These are phyloP conservation scores for Sitta europaea DNA, from an alignment of 2,113 vertebrate genomes.

Conservation along the genomic window DNA sequence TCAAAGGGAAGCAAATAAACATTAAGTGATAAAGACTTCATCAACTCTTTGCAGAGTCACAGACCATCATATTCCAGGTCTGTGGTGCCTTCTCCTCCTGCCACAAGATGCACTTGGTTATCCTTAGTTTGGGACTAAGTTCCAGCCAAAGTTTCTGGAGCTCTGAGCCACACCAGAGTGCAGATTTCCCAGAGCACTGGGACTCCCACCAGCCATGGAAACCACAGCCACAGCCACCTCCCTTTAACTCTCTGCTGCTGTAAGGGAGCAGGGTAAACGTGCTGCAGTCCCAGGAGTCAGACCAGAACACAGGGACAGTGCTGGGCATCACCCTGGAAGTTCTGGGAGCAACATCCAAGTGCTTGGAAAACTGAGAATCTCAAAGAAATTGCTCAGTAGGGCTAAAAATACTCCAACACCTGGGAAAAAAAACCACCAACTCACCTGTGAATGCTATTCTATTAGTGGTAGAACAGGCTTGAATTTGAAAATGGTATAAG, in stretches of 20 bases:
- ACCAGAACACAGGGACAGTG: background rate
- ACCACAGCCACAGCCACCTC: slow-evolving; percentile 1
- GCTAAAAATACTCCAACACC: background rate
- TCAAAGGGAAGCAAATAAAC: background rate
- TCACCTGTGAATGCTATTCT: background rate
- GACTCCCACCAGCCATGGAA: slow-evolving; percentile 7
- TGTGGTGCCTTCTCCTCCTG: background rate
- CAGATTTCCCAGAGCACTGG: background rate
- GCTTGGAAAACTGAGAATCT: background rate
- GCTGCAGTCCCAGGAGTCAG: background rate
- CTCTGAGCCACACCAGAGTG: background rate
- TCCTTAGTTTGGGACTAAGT: too few relatives aligned
- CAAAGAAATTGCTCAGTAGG: background rate
- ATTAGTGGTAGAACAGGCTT: background rate
- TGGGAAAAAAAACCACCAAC: background rate
- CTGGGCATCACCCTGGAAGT: background rate
- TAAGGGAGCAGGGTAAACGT: background rate
- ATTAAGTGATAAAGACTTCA: background rate
- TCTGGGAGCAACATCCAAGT: background rate
- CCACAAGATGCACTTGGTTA: background rate
- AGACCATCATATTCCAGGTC: background rate
- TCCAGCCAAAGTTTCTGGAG: background rate
- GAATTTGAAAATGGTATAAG: background rate
- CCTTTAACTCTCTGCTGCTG: slow-evolving; percentile 13
- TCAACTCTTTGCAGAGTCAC: background rate